Evolutionary conservation across 2,797 vertebrate genomes (phyloP).

Genomic region (Poeciliopsis gracilis): DNA sequence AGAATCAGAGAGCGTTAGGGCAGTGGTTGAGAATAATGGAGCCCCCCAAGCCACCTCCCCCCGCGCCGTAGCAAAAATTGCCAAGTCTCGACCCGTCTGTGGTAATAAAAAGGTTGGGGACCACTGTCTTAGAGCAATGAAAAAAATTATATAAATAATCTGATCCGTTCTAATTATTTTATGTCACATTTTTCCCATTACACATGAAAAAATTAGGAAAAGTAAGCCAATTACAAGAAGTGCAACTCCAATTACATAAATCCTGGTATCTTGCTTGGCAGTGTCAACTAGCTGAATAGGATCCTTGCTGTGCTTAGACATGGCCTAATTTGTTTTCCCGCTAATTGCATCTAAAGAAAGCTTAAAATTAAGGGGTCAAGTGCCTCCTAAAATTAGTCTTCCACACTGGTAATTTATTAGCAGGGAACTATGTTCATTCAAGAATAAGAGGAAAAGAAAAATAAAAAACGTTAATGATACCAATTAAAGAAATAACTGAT

Average conservation of each 20-base stretch:
- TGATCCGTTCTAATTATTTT: slow-evolving; percentile 43
- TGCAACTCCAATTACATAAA: slow-evolving; percentile 57
- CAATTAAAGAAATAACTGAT: background rate
- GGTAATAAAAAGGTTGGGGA: too few relatives aligned
- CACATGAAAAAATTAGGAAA: slow-evolving; percentile 35
- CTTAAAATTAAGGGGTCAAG: slow-evolving; percentile 55
- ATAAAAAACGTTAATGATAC: background rate
- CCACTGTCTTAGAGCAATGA: background rate
- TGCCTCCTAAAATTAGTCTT: slow-evolving; percentile 44
- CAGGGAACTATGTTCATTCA: background rate
- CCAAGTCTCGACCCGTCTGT: too few relatives aligned
- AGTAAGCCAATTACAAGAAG: slow-evolving; percentile 57
- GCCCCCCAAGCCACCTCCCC: too few relatives aligned
- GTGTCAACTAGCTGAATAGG: slow-evolving; percentile 48
- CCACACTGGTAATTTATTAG: slow-evolving; percentile 7
- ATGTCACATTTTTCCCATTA: slow-evolving; percentile 28
- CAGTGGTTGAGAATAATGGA: too few relatives aligned
- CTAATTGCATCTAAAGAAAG: slow-evolving; percentile 51
- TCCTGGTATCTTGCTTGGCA: slow-evolving; percentile 56
- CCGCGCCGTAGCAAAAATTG: too few relatives aligned
- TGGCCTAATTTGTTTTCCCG: slow-evolving; percentile 33
- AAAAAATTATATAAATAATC: slow-evolving; percentile 30
- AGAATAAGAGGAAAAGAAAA: background rate
- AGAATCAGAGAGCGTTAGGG: too few relatives aligned
- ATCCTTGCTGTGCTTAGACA: slow-evolving; percentile 37